Conservation (phyloP, 1,140 invertebrate genomes). For the Trichonephila inaurata region DNA sequence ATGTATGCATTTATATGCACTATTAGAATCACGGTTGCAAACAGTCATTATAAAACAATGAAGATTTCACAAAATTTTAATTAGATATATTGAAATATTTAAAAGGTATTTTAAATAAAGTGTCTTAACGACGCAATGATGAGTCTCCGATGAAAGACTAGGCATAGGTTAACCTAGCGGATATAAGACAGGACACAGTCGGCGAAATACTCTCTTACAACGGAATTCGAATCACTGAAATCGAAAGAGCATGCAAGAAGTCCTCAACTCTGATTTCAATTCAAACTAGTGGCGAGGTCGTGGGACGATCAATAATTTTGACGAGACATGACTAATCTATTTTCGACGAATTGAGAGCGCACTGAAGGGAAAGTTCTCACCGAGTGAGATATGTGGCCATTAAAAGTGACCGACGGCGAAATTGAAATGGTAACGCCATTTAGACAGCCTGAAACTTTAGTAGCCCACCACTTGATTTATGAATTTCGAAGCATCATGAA, state of each 20-base stretch:
- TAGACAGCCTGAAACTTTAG: not conserved
- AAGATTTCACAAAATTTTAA: too few relatives aligned
- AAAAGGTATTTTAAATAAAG: too few relatives aligned
- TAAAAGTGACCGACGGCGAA: slow-evolving; percentile 1
- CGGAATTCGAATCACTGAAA: not conserved
- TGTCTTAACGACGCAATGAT: not conserved
- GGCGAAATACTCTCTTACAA: not conserved
- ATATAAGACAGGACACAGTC: not conserved
- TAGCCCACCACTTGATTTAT: too few relatives aligned
- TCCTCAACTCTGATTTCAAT: not conserved
- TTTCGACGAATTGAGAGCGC: not conserved
- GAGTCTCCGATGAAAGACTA: too few relatives aligned
- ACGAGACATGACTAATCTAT: slow-evolving; percentile 43
- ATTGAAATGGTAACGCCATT: not conserved
- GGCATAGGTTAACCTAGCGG: not conserved
- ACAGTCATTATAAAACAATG: too few relatives aligned
- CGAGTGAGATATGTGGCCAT: not conserved
- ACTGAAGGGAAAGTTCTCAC: not conserved
- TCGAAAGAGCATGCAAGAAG: not conserved
- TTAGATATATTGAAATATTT: too few relatives aligned
- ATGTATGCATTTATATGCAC: too few relatives aligned
- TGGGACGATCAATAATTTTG: slow-evolving; percentile 41
- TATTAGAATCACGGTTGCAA: too few relatives aligned
- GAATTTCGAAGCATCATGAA: too few relatives aligned
- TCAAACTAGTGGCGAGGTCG: not conserved